A percentile compares a stretch with the other conserved stretches of the same genome.
These are phyloP conservation scores for Catostomus latipinnis DNA, from an alignment of 2,797 vertebrate genomes.

Conservation along the genomic window DNA sequence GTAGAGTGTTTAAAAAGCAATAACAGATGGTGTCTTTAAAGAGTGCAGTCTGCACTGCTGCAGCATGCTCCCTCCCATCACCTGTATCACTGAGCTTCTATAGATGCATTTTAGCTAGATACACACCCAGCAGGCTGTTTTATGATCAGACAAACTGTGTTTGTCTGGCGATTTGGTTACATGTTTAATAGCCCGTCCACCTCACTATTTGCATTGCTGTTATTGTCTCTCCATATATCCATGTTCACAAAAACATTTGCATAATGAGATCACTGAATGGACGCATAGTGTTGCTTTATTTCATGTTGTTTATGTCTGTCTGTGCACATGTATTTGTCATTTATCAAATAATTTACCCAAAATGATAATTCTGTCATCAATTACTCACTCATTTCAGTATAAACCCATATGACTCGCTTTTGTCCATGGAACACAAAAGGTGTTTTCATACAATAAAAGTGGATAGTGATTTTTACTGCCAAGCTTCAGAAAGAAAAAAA, in stretches of 20 bases:
- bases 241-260: slow-evolving; percentile 34
- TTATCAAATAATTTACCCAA: too few relatives aligned
- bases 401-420: too few relatives aligned
- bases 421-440: too few relatives aligned
- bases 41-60: neutral
- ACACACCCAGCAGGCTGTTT: slow-evolving; percentile 9
- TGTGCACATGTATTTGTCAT: slow-evolving; percentile 63
- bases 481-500: too few relatives aligned
- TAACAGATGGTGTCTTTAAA: slow-evolving; percentile 32
- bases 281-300: slow-evolving; percentile 67
- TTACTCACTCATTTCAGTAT: too few relatives aligned
- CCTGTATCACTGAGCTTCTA: neutral
- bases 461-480: too few relatives aligned
- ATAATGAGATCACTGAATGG: slow-evolving; percentile 70
- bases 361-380: too few relatives aligned
- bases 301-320: slow-evolving; percentile 65
- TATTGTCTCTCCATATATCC: slow-evolving; percentile 7
- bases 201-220: slow-evolving; percentile 11
- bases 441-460: too few relatives aligned
- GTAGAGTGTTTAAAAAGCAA: neutral
- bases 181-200: too few relatives aligned
- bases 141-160: slow-evolving; percentile 16
- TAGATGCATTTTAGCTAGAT: neutral
- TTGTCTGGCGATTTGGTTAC: neutral
- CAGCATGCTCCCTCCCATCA: slow-evolving; percentile 10